Conservation (phyloP, 1,140 invertebrate species). For the Sesamia nonagrioides region DNA sequence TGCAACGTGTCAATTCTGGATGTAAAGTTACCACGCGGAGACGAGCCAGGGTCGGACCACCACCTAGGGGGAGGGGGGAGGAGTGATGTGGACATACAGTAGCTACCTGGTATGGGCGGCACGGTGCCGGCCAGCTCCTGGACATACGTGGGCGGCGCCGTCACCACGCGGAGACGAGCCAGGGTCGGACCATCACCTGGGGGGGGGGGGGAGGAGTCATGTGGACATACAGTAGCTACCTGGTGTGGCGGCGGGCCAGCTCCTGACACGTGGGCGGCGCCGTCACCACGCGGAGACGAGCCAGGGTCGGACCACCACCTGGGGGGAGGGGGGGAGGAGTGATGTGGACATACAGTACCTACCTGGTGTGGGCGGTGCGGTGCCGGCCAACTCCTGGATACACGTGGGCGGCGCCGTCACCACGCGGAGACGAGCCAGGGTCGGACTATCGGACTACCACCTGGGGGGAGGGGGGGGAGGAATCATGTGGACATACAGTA, state of each 20-base stretch:
- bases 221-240: constrained; percentile 52
- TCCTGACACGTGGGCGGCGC: constrained; percentile 88
- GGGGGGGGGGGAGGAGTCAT: no score
- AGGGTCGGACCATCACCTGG: constrained; percentile 85
- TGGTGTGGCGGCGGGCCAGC: constrained; percentile 71
- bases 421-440: constrained; percentile 89
- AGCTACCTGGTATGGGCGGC: constrained; percentile 66
- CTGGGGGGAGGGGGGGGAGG: constrained; percentile 23
- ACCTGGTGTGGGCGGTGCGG: constrained; percentile 69
- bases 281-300: no score
- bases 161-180: constrained; percentile 89
- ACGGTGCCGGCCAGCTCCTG: constrained; percentile 82
- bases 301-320: no score
- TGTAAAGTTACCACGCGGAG: no score
- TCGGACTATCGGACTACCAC: constrained; percentile 85
- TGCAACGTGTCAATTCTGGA: no score
- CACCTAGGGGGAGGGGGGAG: no score
- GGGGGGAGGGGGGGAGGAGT: no score
- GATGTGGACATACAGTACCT: background rate
- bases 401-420: constrained; percentile 88
- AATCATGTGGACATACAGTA: background rate
- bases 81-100: background rate
- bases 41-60: no score
- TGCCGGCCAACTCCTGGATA: constrained; percentile 85
- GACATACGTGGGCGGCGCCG: constrained; percentile 88